phyloP scores from a whole-genome alignment of 1,140 invertebrate genomes.

The Uloborus diversus region DNA sequence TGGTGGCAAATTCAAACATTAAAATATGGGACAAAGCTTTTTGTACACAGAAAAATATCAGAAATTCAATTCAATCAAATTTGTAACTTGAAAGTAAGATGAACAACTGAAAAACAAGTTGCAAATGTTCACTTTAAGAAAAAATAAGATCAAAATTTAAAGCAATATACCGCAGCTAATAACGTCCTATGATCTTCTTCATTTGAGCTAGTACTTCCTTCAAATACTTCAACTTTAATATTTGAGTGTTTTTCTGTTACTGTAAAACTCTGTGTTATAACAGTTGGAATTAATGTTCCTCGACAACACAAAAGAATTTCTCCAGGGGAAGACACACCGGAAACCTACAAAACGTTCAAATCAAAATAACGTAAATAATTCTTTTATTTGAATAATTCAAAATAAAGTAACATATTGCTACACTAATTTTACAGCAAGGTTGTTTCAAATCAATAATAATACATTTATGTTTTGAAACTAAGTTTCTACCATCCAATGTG shows the following conservation, averaged over 20 bases:
- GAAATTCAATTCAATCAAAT: no score
- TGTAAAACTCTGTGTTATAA: slow-evolving; percentile 41
- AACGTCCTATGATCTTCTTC: not conserved
- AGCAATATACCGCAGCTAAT: slow-evolving; percentile 25
- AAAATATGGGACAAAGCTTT: no score
- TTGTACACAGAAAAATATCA: no score
- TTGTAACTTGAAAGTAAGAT: no score
- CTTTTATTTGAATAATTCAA: not conserved
- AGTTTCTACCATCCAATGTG: no score
- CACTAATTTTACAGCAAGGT: no score
- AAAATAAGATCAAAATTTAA: no score
- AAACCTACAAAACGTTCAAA: slow-evolving; percentile 4
- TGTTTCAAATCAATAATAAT: no score
- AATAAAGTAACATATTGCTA: not conserved
- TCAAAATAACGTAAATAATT: not conserved
- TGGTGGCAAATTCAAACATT: no score
- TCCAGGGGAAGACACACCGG: slow-evolving; percentile 18
- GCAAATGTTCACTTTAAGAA: no score
- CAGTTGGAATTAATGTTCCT: slow-evolving; percentile 39
- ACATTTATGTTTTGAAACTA: no score
- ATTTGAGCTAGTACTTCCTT: not conserved
- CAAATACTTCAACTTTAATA: slow-evolving; percentile 44
- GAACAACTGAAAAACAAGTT: no score
- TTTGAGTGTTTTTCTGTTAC: slow-evolving; percentile 10
- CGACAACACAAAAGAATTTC: slow-evolving; percentile 33